A percentile compares a stretch with the other conserved stretches of the same genome.
phyloP scores from a whole-genome alignment of 1,140 invertebrate genomes.

The Drosophila saltans region DNA sequence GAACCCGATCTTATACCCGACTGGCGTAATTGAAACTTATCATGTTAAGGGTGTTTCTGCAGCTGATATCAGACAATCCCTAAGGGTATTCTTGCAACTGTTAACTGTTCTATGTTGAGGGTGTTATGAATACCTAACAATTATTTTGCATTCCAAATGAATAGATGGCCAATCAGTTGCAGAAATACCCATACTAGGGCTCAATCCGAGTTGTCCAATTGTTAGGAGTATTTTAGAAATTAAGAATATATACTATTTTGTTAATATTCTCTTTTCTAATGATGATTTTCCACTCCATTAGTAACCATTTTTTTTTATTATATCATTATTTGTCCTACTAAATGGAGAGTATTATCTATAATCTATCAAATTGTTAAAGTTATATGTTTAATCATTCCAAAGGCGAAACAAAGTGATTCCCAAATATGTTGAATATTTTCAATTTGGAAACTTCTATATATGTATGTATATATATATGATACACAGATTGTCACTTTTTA shows the following conservation, averaged over 20 bases:
- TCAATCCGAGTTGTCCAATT: background rate
- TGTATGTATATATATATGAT: no score
- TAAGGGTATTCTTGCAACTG: constrained; percentile 7
- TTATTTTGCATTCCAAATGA: constrained; percentile 28
- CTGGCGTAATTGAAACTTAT: constrained; percentile 63
- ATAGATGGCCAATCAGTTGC: background rate
- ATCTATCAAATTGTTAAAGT: constrained; percentile 10
- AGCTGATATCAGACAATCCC: background rate
- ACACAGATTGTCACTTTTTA: background rate
- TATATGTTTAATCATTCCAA: constrained; percentile 12
- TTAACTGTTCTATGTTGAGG: background rate
- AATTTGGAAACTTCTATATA: background rate
- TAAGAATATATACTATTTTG: constrained; percentile 4
- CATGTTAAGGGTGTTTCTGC: background rate
- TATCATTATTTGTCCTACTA: background rate
- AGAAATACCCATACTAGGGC: background rate
- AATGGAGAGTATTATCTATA: constrained; percentile 5
- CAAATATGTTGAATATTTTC: background rate
- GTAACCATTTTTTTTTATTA: background rate
- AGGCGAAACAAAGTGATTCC: constrained; percentile 1
- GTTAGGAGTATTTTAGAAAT: background rate
- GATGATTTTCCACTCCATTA: background rate
- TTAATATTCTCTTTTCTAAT: constrained; percentile 4
- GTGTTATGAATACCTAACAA: constrained; percentile 5
- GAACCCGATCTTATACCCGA: constrained; percentile 79